phyloP scores from a whole-genome alignment of 2,113 vertebrate species.

The Pterocles gutturalis region DNA sequence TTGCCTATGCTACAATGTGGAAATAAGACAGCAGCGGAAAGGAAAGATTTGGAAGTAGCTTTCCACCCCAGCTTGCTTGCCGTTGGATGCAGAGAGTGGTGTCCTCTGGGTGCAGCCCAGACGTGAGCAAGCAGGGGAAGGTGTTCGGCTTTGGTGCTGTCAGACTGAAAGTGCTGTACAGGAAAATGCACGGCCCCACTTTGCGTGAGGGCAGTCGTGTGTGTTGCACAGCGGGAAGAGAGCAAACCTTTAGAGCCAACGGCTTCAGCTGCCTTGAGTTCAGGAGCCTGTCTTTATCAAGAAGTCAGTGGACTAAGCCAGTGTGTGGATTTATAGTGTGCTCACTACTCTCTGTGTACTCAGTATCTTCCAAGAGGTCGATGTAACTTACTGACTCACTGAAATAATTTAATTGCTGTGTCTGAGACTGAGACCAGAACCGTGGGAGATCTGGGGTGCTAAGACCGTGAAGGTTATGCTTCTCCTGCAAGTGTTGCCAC shows the following conservation, averaged over 20 bases:
- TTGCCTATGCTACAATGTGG: background rate
- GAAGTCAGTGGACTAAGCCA: background rate
- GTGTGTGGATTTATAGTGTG: background rate
- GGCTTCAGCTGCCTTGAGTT: background rate
- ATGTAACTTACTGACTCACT: background rate
- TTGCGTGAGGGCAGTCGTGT: background rate
- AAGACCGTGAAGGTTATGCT: background rate
- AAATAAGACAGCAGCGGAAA: background rate
- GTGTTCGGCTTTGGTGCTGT: background rate
- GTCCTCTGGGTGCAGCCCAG: background rate
- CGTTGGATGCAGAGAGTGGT: background rate
- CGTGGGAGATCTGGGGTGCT: accelerated
- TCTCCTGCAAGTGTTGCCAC: background rate
- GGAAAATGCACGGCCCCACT: background rate
- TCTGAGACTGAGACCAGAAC: background rate
- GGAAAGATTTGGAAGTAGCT: background rate
- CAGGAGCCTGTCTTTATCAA: background rate
- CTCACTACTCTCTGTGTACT: background rate
- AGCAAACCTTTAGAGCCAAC: background rate
- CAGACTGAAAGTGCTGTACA: background rate
- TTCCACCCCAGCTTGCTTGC: background rate
- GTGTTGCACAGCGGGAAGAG: background rate
- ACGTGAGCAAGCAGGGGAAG: background rate
- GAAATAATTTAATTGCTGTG: background rate
- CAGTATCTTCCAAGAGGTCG: accelerated